Percentiles rank a stretch among this genome's conserved stretches.
phyloP scores from a whole-genome alignment of 2,113 vertebrate species.

The Egretta garzetta region DNA sequence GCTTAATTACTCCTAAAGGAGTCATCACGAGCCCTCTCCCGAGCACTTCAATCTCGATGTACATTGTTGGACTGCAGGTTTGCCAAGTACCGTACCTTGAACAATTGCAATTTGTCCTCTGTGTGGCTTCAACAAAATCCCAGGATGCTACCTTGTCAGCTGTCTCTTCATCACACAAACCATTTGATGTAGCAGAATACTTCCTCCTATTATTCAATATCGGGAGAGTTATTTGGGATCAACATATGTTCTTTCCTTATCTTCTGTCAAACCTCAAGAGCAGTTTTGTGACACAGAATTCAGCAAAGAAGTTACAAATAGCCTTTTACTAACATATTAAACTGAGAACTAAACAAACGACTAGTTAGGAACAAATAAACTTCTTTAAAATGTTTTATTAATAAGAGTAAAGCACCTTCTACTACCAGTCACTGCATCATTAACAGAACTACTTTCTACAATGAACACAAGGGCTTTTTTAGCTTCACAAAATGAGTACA shows the following conservation, averaged over 20 bases:
- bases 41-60: background rate
- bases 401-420: background rate
- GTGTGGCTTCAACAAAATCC: slow-evolving; percentile 94
- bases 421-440: background rate
- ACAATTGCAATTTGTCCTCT: slow-evolving; percentile 92
- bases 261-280: slow-evolving; percentile 26
- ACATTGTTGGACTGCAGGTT: background rate
- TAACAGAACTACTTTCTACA: background rate
- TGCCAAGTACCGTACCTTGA: slow-evolving; percentile 82
- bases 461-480: background rate
- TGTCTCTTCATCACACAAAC: slow-evolving; percentile 87
- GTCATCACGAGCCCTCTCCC: background rate
- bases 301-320: background rate
- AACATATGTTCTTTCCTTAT: background rate
- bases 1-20: slow-evolving; percentile 35
- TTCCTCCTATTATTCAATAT: slow-evolving; percentile 84
- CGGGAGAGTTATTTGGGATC: slow-evolving; percentile 17
- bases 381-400: background rate
- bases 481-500: slow-evolving; percentile 33
- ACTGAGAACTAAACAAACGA: background rate
- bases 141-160: slow-evolving; percentile 85
- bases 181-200: slow-evolving; percentile 87
- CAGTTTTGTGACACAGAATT: background rate
- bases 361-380: background rate
- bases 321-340: background rate